Percentiles rank a stretch among this genome's conserved stretches.
These are phyloP conservation scores for Hemithea aestivaria DNA, from an alignment of 2,888 invertebrate species.

Conservation along the genomic window DNA sequence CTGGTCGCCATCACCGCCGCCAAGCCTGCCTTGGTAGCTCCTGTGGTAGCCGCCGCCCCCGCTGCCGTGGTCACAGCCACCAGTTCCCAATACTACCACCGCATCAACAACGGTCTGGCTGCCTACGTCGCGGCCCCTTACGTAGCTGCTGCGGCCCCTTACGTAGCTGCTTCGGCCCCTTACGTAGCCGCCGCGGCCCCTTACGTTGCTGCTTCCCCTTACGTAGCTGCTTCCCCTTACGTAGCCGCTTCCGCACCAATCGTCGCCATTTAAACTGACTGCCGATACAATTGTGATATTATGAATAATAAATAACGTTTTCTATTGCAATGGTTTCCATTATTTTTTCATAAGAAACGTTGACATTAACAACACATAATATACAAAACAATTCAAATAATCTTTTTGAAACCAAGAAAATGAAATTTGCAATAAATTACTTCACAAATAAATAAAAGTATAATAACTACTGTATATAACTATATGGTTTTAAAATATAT, in stretches of 20 bases:
- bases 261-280: slow-evolving; percentile 35
- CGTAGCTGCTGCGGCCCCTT: slow-evolving; percentile 49
- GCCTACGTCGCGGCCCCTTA: slow-evolving; percentile 66
- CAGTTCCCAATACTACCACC: slow-evolving; percentile 84
- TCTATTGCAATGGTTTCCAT: slow-evolving; percentile 6
- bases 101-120: slow-evolving; percentile 79
- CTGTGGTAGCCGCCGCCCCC: slow-evolving; percentile 57
- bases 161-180: slow-evolving; percentile 13
- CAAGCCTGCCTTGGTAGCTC: slow-evolving; percentile 55
- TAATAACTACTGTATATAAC: too few species aligned
- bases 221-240: slow-evolving; percentile 28
- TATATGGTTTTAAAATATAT: too few species aligned
- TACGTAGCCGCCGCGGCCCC: slow-evolving; percentile 20
- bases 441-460: too few species aligned
- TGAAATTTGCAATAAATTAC: too few species aligned
- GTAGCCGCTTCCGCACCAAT: slow-evolving; percentile 35
- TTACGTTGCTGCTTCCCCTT: slow-evolving; percentile 19
- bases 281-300: slow-evolving; percentile 38
- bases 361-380: too few species aligned
- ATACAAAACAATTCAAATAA: too few species aligned
- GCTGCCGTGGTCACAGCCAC: slow-evolving; percentile 80
- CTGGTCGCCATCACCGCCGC: slow-evolving; percentile 58
- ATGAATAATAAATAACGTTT: slow-evolving; percentile 31
- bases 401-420: too few species aligned
- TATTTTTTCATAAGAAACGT: too few species aligned